Conservation (phyloP, 2,113 vertebrate species). For the Leuciscus idus region DNA sequence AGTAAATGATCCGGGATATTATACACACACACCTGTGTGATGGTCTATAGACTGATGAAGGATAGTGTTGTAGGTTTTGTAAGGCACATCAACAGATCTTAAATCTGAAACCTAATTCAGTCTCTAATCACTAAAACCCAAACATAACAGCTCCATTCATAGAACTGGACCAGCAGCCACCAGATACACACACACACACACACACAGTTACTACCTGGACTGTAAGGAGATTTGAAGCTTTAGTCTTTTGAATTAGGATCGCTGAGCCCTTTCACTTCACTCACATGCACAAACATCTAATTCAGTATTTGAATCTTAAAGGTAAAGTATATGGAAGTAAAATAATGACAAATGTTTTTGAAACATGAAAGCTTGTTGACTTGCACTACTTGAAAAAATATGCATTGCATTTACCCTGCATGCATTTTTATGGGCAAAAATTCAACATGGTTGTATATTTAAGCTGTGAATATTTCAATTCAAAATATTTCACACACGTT, state of each 20-base stretch:
- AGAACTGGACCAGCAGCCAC: neutral
- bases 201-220: constrained; percentile 4
- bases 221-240: constrained; percentile 19
- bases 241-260: constrained; percentile 8
- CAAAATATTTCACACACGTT: too few species aligned
- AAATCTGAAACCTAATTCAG: constrained; percentile 1
- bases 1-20: neutral
- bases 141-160: constrained; percentile 23
- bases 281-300: neutral
- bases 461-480: too few species aligned
- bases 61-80: neutral
- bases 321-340: neutral
- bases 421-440: too few species aligned
- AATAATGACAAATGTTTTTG: too few species aligned
- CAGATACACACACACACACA: neutral
- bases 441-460: too few species aligned
- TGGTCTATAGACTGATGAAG: neutral
- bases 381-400: too few species aligned
- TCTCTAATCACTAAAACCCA: constrained; percentile 30
- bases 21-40: neutral
- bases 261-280: neutral
- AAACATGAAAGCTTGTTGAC: too few species aligned
- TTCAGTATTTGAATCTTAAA: neutral
- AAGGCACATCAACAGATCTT: neutral
- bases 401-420: too few species aligned